Base-by-base conservation (phyloP, 2,888 invertebrate species). In the Linnaemya vulpina region DNA sequence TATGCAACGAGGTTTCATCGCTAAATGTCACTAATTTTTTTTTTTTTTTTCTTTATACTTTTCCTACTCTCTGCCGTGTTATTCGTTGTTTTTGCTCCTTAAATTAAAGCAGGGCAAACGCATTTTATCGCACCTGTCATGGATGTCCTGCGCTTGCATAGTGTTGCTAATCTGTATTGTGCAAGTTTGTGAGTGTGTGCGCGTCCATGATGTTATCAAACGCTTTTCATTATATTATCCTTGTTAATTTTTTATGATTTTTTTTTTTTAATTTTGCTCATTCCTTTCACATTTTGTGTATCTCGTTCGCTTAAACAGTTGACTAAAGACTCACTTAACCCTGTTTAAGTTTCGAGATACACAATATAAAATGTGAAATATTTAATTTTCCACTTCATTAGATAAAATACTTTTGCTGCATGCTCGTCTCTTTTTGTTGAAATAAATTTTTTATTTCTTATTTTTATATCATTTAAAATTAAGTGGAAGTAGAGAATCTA, bases 361-460 rank as follows among this genome's bases (percentile, higher is more conserved):
- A 40, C 43, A 53, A 74, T 25, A 20, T 46, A 58, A 76, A 76
- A 73, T 49, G 60, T 58, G 40, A 81, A 70, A 81, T 55, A 68
- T 84, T 80, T 73, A 77, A 81, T 84, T 80, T 84, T 76, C 58
- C 73, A 46, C 73, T 62, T 77, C 81, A 77, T 84, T 77, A 62
- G 67, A 43, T 46, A 15, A 68, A 55, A 53, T 11, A 30, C 17
- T 55, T 76, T 55, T 65, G 10, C 49, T 49, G 46, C 25, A 65
- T 46, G 22, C 20, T 51, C 1, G 15, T 15, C 46, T 46, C 15
- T 46, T 46, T 46, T 79, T 55, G 13, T 30, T 43, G 4, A 25
- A 8, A 1, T 75, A 51, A 17, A 43, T 10, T 71, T 46, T 55
- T 7, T 67, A 40, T 68, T 78, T 62, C 65, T 70, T 17, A 20